Base-by-base conservation (phyloP, 2,888 invertebrate genomes). In the Drosophila algonquin region DNA sequence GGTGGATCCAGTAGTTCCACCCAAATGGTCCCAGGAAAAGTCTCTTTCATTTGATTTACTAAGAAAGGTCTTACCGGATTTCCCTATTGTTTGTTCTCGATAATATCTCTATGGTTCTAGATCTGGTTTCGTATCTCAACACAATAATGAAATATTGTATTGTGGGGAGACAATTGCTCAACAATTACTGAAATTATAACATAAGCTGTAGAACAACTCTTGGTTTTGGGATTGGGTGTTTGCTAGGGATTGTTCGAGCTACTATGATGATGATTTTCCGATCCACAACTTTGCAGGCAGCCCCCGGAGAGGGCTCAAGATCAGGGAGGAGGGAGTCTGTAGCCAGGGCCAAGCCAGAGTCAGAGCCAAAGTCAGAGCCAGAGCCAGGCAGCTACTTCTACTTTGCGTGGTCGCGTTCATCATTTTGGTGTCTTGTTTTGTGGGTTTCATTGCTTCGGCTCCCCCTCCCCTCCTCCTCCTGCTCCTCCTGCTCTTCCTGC, bases 361-460 rank as follows among this genome's bases (percentile, higher is more conserved):
- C 53, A n/a, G 35, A 24, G 9, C 8, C 40, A 24, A 32, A 18
- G 10, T 40, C 46, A 63, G 61, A 48, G 51, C 59, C 60, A 47
- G 50, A n/a, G 30, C 40, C 46, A 44, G 68, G 73, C 83, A 76
- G 81, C 83, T 79, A 80, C 83, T 84, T 85, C 82, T 80, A 76
- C 83, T 85, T 84, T 78, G 83, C 83, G 87, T 84, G 83, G 83
- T 84, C 82, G 83, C 83, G 85, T 84, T 84, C 83, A 84, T 84
- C 83, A 84, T 84, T 84, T 84, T 84, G 83, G 83, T 84, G 83
- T 84, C 85, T 84, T 84, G 83, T 84, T 84, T 85, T 87, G 87
- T 83, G 81, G 83, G 87, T 76, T 83, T 84, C 87, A 78, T 80
- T 81, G 87, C 78, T 74, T 75, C 77, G 12, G 24, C 21, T 2